Evolutionary conservation across 2,113 vertebrate species (phyloP).

Genomic region (Charina bottae): DNA sequence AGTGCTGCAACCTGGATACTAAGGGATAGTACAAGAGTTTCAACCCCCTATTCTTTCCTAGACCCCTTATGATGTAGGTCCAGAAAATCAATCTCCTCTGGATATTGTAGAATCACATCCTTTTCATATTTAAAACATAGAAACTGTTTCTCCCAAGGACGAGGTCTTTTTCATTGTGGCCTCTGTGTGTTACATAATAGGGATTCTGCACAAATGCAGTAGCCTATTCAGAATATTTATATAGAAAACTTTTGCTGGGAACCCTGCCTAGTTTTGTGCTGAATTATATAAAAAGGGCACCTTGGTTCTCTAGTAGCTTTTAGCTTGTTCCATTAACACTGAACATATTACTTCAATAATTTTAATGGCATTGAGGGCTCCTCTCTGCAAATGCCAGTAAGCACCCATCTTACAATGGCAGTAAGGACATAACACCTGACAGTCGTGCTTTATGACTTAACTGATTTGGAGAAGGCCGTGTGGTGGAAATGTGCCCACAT

Average conservation of each 20-base stretch:
- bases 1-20: background rate
- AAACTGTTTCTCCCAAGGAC: background rate
- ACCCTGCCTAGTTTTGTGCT: background rate
- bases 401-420: background rate
- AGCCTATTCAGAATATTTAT: background rate
- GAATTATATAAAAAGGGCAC: background rate
- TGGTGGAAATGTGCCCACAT: background rate
- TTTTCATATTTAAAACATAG: background rate
- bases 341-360: background rate
- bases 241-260: background rate
- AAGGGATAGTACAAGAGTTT: background rate
- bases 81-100: background rate
- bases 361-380: background rate
- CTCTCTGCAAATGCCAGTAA: background rate
- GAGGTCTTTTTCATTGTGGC: background rate
- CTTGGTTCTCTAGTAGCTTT: background rate
- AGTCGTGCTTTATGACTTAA: background rate
- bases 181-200: background rate
- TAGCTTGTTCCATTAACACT: background rate
- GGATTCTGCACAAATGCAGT: background rate
- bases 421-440: background rate
- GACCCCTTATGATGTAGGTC: background rate
- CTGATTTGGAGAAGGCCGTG: background rate
- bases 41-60: background rate
- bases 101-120: background rate